Evolutionary conservation across 2,797 vertebrate genomes (phyloP).

Genomic region (Ctenosaura bakeri): DNA sequence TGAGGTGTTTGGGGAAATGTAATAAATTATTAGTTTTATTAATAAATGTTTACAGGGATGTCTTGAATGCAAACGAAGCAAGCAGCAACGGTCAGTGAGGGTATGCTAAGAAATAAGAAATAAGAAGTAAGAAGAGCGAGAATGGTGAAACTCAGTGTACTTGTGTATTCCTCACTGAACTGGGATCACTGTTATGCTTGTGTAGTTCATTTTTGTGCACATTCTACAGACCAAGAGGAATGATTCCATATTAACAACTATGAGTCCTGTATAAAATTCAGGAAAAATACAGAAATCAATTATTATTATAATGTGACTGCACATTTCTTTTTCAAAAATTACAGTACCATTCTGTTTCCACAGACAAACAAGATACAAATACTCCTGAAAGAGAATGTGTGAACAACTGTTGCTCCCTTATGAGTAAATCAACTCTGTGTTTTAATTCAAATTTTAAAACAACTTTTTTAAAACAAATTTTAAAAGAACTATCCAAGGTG

Average conservation of each 20-base stretch:
- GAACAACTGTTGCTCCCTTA: not conserved
- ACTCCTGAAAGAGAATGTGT: rapidly evolving
- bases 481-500: no score
- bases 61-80: not conserved
- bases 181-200: not conserved
- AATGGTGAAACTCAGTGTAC: not conserved
- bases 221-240: not conserved
- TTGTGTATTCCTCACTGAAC: not conserved
- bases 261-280: rapidly evolving
- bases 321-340: constrained; percentile 26
- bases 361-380: constrained; percentile 19
- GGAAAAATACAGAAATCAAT: constrained; percentile 26
- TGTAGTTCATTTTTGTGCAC: not conserved
- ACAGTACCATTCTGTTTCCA: constrained; percentile 33
- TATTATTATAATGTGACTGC: not conserved
- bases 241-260: constrained; percentile 13
- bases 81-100: not conserved
- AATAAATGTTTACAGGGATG: not conserved
- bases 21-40: not conserved
- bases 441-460: no score
- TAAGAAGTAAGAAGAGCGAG: not conserved
- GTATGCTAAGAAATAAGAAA: not conserved
- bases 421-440: no score
- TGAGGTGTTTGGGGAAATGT: no score
- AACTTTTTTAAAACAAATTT: no score